phyloP scores from a whole-genome alignment of 2,888 invertebrate species.

The Stramonita haemastoma region DNA sequence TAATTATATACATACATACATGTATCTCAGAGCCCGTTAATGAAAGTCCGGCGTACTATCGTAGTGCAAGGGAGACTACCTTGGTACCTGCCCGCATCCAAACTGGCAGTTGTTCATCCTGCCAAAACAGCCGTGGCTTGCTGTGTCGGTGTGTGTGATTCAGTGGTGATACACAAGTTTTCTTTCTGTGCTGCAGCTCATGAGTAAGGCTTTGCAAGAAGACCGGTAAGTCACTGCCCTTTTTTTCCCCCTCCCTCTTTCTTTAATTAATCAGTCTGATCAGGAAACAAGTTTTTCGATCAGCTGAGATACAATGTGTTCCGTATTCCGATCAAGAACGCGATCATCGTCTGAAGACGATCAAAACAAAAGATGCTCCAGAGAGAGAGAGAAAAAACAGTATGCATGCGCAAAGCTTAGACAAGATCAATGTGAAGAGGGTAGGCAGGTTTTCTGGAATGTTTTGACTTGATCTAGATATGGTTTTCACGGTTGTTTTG shows the following conservation, averaged over 20 bases:
- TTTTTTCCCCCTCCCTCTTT: neutral
- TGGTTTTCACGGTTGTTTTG: neutral
- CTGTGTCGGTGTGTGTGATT: neutral
- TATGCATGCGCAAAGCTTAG: neutral
- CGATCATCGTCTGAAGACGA: neutral
- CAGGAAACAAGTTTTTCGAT: neutral
- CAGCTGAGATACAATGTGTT: neutral
- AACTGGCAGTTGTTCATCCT: neutral
- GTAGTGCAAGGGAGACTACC: slow-evolving; percentile 2
- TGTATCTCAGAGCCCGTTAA: too few relatives aligned
- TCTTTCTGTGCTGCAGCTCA: neutral
- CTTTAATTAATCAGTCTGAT: neutral
- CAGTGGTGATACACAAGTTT: neutral
- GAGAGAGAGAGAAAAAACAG: neutral
- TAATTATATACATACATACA: too few relatives aligned
- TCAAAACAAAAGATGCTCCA: too few relatives aligned
- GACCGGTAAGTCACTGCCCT: neutral
- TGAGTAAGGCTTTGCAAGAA: neutral
- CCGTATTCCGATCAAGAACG: neutral
- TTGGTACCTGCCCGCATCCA: neutral
- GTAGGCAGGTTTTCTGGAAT: neutral
- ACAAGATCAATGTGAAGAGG: neutral
- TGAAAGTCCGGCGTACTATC: too few relatives aligned
- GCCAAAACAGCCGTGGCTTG: neutral
- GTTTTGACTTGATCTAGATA: neutral